A percentile compares a stretch with the other conserved stretches of the same genome.
phyloP scores from a whole-genome alignment of 2,113 vertebrate genomes.

The Siphamia tubifer region DNA sequence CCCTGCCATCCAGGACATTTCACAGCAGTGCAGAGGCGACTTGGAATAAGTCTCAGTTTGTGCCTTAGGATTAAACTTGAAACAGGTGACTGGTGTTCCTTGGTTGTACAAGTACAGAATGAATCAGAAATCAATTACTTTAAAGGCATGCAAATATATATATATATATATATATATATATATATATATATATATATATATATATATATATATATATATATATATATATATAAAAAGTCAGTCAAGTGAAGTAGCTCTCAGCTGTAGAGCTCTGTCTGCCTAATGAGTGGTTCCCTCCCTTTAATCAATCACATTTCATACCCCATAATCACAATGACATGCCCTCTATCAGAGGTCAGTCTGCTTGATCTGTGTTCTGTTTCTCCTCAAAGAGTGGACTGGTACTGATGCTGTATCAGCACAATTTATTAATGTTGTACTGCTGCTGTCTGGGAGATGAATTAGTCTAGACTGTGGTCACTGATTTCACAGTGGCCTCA shows the following conservation, averaged over 20 bases:
- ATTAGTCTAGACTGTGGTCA: constrained; percentile 3
- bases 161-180: too few species aligned
- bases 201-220: too few species aligned
- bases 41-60: neutral
- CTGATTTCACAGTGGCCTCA: neutral
- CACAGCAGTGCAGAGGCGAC: constrained; percentile 9
- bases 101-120: constrained; percentile 26
- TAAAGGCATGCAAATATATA: constrained; percentile 49
- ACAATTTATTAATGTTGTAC: constrained; percentile 14
- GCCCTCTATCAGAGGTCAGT: constrained; percentile 64
- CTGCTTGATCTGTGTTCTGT: constrained; percentile 26
- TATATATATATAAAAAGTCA: constrained; percentile 44
- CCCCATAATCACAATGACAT: constrained; percentile 72
- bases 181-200: too few species aligned
- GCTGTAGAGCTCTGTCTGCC: constrained; percentile 18
- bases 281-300: constrained; percentile 62
- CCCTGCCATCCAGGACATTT: constrained; percentile 53
- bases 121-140: constrained; percentile 58
- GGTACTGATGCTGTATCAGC: constrained; percentile 26
- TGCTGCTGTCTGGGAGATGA: neutral
- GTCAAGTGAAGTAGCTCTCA: constrained; percentile 34
- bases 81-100: constrained; percentile 39
- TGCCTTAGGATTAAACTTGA: constrained; percentile 22
- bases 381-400: constrained; percentile 15
- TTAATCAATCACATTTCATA: constrained; percentile 82